Evolutionary conservation across 2,888 invertebrate species (phyloP).

Genomic region (Sesamia inferens): DNA sequence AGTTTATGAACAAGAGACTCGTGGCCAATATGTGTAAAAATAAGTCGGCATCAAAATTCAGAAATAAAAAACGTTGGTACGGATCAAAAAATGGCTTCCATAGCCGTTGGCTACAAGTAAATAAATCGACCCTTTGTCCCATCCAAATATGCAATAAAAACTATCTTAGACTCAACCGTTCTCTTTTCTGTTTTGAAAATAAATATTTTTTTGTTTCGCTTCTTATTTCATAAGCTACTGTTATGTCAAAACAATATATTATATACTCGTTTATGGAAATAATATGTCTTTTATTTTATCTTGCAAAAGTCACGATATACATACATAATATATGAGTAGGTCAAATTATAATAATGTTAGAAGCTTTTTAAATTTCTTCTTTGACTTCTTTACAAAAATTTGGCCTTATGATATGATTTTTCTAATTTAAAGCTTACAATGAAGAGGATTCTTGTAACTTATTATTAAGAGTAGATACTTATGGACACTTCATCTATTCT

Average conservation of each 20-base stretch:
- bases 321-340: not conserved
- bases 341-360: not conserved
- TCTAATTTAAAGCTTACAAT: not conserved
- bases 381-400: not conserved
- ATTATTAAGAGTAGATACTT: not conserved
- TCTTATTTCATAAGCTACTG: slow-evolving; percentile 48
- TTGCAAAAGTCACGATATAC: not conserved
- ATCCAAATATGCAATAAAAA: slow-evolving; percentile 74
- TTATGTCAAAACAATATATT: slow-evolving; percentile 9
- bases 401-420: not conserved
- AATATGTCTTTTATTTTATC: not conserved
- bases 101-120: slow-evolving; percentile 68
- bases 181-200: slow-evolving; percentile 62
- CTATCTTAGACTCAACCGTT: slow-evolving; percentile 60
- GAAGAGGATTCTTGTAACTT: not conserved
- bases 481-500: not conserved
- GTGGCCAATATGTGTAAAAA: not conserved
- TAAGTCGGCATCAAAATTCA: slow-evolving; percentile 27
- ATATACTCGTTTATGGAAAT: no score
- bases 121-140: slow-evolving; percentile 73
- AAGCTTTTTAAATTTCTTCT: not conserved
- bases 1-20: no score
- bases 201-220: slow-evolving; percentile 62
- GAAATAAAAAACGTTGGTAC: slow-evolving; percentile 31
- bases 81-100: slow-evolving; percentile 50